Conservation (phyloP, 2,797 vertebrate species). For the Acrossocheilus fasciatus region DNA sequence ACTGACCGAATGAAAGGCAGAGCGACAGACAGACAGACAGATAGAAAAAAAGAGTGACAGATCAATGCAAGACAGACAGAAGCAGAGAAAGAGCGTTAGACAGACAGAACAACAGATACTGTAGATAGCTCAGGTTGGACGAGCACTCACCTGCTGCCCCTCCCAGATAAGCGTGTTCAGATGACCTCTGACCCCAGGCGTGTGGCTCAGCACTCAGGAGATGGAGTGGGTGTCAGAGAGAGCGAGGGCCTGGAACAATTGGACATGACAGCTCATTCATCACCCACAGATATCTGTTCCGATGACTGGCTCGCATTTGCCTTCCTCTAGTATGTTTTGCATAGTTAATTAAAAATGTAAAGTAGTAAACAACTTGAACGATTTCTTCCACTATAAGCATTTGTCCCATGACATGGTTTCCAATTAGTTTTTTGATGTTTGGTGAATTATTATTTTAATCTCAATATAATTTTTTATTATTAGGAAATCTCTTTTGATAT, state of each 20-base stretch:
- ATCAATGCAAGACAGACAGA: background rate
- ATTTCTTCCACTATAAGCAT: constrained; percentile 44
- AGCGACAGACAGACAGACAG: background rate
- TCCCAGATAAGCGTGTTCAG: constrained; percentile 50
- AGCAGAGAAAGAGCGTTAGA: too few relatives aligned
- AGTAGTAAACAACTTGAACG: constrained; percentile 69
- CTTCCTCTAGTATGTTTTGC: constrained; percentile 63
- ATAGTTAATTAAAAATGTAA: constrained; percentile 72
- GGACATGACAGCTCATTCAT: constrained; percentile 81
- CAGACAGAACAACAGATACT: too few relatives aligned
- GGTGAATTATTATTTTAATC: background rate
- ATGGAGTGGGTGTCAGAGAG: constrained; percentile 70
- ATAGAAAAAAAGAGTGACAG: too few relatives aligned
- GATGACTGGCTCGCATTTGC: constrained; percentile 69
- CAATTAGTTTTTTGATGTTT: constrained; percentile 18
- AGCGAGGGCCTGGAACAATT: constrained; percentile 73
- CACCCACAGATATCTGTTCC: constrained; percentile 74
- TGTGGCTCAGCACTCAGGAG: constrained; percentile 36
- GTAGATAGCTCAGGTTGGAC: background rate
- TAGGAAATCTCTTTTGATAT: background rate
- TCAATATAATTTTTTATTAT: background rate
- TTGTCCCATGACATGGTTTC: constrained; percentile 55
- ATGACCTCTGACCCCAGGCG: constrained; percentile 63
- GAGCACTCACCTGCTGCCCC: background rate
- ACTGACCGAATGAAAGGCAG: too few relatives aligned